Percentiles rank a stretch among this genome's conserved stretches.
These are phyloP conservation scores for Dasysyrphus albostriatus DNA, from an alignment of 2,888 invertebrate species.

Conservation along the genomic window DNA sequence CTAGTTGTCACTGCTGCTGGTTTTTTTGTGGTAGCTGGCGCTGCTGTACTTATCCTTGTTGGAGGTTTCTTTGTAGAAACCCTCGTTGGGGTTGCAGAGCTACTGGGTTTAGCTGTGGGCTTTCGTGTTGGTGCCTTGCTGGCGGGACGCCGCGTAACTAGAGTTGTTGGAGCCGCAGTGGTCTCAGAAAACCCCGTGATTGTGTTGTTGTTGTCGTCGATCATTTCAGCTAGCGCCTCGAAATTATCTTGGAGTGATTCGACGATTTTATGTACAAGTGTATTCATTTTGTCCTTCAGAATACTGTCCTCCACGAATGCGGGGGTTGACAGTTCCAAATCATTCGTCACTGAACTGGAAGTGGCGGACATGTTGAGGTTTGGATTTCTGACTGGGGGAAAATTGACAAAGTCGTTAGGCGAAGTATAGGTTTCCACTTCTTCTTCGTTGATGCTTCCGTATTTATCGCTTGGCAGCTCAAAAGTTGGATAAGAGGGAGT, in stretches of 20 bases:
- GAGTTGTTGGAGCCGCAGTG: constrained; percentile 71
- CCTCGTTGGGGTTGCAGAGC: constrained; percentile 78
- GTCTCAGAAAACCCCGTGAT: constrained; percentile 75
- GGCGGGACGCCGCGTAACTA: constrained; percentile 78
- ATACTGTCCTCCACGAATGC: constrained; percentile 90
- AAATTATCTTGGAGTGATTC: constrained; percentile 93
- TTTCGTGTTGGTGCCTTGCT: constrained; percentile 80
- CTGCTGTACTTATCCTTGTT: constrained; percentile 79
- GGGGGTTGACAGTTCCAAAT: constrained; percentile 90
- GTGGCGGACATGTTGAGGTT: constrained; percentile 89
- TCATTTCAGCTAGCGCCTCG: constrained; percentile 91
- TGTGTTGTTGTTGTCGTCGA: constrained; percentile 85
- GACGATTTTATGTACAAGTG: constrained; percentile 93
- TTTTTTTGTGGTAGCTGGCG: constrained; percentile 78
- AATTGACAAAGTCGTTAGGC: constrained; percentile 90
- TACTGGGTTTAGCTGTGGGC: constrained; percentile 78
- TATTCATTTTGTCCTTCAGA: constrained; percentile 91
- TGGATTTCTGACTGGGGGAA: constrained; percentile 94
- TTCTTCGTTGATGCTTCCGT: constrained; percentile 78
- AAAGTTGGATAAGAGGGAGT: constrained; percentile 82
- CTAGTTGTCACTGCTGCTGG: constrained; percentile 78
- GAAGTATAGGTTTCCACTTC: constrained; percentile 87
- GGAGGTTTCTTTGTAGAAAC: constrained; percentile 82
- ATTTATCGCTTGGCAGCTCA: constrained; percentile 80
- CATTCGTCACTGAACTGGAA: constrained; percentile 85